These are phyloP conservation scores for Pituophis catenifer DNA, from an alignment of 2,113 vertebrate species.

Conservation along the genomic window DNA sequence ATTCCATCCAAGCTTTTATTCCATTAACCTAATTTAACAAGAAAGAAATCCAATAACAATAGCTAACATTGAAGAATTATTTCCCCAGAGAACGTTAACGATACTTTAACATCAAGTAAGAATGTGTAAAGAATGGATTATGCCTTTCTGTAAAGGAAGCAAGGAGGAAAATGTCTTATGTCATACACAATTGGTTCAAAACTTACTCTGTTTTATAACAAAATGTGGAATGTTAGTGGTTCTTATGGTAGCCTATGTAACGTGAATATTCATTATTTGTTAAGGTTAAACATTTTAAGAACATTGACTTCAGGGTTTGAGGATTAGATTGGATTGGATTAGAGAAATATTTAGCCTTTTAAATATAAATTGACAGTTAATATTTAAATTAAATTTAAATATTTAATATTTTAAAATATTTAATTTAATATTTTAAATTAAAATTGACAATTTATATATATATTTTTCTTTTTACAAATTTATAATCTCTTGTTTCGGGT, in stretches of 20 bases:
- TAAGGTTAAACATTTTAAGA: not conserved
- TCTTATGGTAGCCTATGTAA: not conserved
- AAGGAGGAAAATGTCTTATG: not conserved
- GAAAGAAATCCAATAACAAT: conserved; percentile 59
- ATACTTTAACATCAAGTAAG: conserved; percentile 55
- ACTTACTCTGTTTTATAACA: not conserved
- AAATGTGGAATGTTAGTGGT: not conserved
- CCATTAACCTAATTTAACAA: conserved; percentile 56
- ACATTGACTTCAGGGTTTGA: not conserved
- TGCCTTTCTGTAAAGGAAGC: conserved; percentile 14
- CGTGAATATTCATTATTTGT: not conserved
- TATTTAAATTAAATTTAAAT: no score
- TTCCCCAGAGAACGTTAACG: conserved; percentile 55
- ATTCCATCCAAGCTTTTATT: conserved; percentile 57
- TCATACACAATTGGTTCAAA: not conserved
- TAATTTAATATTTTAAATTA: no score
- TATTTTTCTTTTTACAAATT: not conserved
- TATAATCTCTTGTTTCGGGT: not conserved
- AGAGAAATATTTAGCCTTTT: not conserved
- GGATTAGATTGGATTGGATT: not conserved
- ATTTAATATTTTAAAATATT: no score
- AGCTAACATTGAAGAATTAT: conserved; percentile 53
- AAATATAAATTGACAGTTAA: not conserved
- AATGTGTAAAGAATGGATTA: conserved; percentile 52
- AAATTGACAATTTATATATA: not conserved